phyloP scores from a whole-genome alignment of 2,113 vertebrate genomes.

The Ifrita kowaldi region DNA sequence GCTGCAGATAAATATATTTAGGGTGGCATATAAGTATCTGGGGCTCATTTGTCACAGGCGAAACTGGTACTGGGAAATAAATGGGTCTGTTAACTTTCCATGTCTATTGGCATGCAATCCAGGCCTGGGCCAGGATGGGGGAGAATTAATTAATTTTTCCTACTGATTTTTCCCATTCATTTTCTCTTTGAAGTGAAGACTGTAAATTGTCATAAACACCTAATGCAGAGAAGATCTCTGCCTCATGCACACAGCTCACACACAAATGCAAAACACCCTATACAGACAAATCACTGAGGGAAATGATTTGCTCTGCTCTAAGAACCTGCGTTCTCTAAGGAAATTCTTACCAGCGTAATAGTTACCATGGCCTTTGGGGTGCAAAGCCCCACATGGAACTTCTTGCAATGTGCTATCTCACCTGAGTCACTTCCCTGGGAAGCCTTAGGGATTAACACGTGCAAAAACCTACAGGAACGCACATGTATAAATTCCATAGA shows the following conservation, averaged over 20 bases:
- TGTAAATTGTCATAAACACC: neutral
- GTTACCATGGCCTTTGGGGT: neutral
- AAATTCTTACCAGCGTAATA: neutral
- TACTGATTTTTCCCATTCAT: neutral
- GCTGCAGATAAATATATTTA: neutral
- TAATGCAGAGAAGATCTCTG: neutral
- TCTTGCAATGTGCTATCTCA: neutral
- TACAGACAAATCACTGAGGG: neutral
- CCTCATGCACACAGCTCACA: neutral
- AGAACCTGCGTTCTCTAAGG: neutral
- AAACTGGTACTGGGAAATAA: neutral
- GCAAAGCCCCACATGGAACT: neutral
- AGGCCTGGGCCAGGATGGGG: neutral
- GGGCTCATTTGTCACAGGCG: neutral
- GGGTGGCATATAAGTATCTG: accelerated
- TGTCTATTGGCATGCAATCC: neutral
- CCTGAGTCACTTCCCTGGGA: neutral
- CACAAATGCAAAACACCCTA: neutral
- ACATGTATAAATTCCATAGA: neutral
- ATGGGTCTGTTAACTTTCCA: neutral
- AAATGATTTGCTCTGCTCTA: neutral
- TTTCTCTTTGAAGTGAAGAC: neutral
- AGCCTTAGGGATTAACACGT: neutral
- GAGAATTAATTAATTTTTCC: neutral
- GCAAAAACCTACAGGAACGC: neutral